Evolutionary conservation across 2,888 invertebrate species (phyloP), one percentile per base, ranked within the genome.

Genomic region (Yponomeuta cagnagella): DNA sequence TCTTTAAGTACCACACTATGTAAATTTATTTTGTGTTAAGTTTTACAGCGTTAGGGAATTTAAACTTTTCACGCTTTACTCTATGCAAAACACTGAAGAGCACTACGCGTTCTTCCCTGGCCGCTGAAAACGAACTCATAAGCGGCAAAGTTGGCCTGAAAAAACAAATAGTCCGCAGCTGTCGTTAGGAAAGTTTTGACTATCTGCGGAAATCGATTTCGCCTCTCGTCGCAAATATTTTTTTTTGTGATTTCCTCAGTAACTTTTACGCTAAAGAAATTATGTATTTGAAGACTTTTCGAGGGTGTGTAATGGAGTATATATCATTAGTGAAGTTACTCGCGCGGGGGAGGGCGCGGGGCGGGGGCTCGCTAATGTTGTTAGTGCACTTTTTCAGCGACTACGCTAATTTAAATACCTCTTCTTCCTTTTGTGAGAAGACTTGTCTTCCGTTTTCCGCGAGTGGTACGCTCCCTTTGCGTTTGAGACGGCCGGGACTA

Each of bases 371-470:
- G 83, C 86, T 91, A 92, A 92, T 90, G 90, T 90, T 91, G 90
- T 92, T 90, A 92, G 89, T 92, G 89, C 88, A 91, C 89, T 90
- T 92, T 90, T 92, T 90, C 87, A 89, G 85, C 80, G 88, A 90
- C 86, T 87, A 87, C 89, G 87, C 89, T 92, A 91, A 92, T 92
- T 91, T 91, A 90, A 91, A 91, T 91, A 90, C 85, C 88, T 89
- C 86, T 86, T 80, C 82, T 88, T 90, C 88, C 90, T 89, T 91
- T 90, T 90, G 87, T 88, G 84, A 83, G 87, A 68, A 87, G 88
- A 87, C 83, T 84, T 85, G 86, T 90, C 90, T 92, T 92, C 92
- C 92, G 91, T 87, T 92, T 89, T 85, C 92, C 88, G 86, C 86
- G 85, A 88, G 86, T 79, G 80, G 82, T 79, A 82, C 82, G 81